Base-by-base conservation (phyloP, 2,113 vertebrate species). In the Notiomystis cincta region DNA sequence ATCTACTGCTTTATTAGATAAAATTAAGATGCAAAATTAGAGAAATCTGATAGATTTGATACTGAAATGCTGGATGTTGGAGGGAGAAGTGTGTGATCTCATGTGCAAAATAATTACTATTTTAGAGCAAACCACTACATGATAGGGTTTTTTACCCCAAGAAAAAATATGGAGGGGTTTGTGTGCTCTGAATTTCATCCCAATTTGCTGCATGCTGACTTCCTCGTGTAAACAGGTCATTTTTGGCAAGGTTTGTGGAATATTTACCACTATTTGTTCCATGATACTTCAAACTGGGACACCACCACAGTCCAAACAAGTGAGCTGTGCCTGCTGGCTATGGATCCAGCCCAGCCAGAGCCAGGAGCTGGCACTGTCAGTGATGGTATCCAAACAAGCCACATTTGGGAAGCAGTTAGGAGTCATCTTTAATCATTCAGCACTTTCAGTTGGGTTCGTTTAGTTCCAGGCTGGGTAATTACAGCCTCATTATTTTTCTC, bases 401-500 rank as follows among this genome's bases (percentile, higher is more conserved):
- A 38, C 54, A 54, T 70, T 90, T 80, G 62, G 93, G 91, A 89
- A 88, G 80, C 94, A 89, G 47, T 75, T 66, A 70, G 75, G 67
- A 95, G 38, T 86, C 90, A 78, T 77, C 92, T 88, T 77, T 61
- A 75, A 93, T 51, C 92, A 92, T 92, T 95, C 80, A 96, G 60
- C 69, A 64, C 82, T 95, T 96, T 91, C 87, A 38, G 65, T 42
- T 94, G 77, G 61, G 91, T 95, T 93, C 81, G n/a, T 94, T 95
- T 93, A 84, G 83, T 95, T 96, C 96, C 93, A 91, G 54, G 81
- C 83, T 91, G 91, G 83, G 61, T 93, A 95, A 96, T 96, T 95
- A 94, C 81, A 92, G 89, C 67, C 79, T 96, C 90, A 65, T 96
- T 95, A 88, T 94, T 97, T 79, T 82, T 51, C 87, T 81, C 81